phyloP scores from a whole-genome alignment of 2,113 vertebrate species.

The Plestiodon gilberti region DNA sequence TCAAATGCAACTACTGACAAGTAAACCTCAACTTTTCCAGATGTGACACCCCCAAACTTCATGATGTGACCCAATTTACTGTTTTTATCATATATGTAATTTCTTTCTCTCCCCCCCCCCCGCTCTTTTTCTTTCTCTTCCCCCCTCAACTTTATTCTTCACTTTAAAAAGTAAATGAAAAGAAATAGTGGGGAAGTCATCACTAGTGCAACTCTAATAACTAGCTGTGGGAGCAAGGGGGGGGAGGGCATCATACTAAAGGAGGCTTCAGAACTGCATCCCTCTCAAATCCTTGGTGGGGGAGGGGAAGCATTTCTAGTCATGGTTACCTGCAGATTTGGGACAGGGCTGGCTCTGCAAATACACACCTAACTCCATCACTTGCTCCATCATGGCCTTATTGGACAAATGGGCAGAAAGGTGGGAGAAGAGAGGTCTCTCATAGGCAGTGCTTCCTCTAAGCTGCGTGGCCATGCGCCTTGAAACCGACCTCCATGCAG shows the following conservation, averaged over 20 bases:
- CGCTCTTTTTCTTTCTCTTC: neutral
- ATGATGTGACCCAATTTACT: neutral
- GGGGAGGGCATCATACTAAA: neutral
- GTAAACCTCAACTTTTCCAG: neutral
- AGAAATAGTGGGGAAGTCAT: neutral
- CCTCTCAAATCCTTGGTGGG: too few species aligned
- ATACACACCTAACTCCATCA: neutral
- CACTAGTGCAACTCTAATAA: neutral
- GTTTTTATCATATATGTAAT: neutral
- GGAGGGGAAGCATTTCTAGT: neutral
- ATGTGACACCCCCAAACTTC: neutral
- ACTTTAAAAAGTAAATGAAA: neutral
- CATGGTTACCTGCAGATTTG: neutral
- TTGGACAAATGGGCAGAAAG: neutral
- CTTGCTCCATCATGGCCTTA: neutral
- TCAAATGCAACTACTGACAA: neutral
- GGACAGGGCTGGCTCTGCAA: neutral
- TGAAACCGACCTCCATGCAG: too few species aligned
- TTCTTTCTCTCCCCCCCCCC: neutral
- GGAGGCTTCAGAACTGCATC: neutral
- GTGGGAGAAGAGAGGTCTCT: neutral
- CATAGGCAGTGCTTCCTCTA: too few species aligned
- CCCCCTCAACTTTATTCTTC: neutral
- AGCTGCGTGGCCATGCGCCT: too few species aligned
- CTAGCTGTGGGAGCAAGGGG: too few species aligned